Conservation (phyloP, 2,888 invertebrate genomes). For the Chrysomela aeneicollis region DNA sequence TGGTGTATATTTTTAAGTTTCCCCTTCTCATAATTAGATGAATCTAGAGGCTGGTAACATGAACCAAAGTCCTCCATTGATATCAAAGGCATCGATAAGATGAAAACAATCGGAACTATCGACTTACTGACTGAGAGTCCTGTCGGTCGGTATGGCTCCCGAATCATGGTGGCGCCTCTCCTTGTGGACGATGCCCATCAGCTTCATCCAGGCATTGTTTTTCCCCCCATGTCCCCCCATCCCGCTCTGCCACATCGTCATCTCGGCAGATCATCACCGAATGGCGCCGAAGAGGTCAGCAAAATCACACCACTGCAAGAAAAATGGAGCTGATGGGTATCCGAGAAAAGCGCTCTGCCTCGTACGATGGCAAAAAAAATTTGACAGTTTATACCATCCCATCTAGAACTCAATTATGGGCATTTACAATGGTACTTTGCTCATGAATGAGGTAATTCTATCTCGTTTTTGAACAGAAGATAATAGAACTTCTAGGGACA, state of each 20-base stretch:
- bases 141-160: conserved; percentile 67
- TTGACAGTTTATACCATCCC: no score
- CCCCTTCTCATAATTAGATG: no score
- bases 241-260: conserved; percentile 81
- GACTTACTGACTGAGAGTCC: conserved; percentile 76
- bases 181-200: conserved; percentile 83
- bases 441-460: no score
- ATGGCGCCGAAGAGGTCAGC: conserved; percentile 36
- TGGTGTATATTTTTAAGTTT: no score
- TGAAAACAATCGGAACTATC: neutral
- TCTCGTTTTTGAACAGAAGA: no score
- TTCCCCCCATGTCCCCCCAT: conserved; percentile 78
- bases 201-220: conserved; percentile 84
- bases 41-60: no score
- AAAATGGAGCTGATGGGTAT: no score
- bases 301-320: neutral
- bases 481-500: no score
- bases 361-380: no score
- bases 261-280: conserved; percentile 60
- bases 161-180: conserved; percentile 75
- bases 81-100: neutral
- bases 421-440: no score
- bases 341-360: no score
- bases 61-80: neutral
- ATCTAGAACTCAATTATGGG: no score